A percentile compares a stretch with the other conserved stretches of the same genome.
Evolutionary conservation across 2,113 vertebrate genomes (phyloP).

Genomic region (Cyphomyrus plagiostoma): DNA sequence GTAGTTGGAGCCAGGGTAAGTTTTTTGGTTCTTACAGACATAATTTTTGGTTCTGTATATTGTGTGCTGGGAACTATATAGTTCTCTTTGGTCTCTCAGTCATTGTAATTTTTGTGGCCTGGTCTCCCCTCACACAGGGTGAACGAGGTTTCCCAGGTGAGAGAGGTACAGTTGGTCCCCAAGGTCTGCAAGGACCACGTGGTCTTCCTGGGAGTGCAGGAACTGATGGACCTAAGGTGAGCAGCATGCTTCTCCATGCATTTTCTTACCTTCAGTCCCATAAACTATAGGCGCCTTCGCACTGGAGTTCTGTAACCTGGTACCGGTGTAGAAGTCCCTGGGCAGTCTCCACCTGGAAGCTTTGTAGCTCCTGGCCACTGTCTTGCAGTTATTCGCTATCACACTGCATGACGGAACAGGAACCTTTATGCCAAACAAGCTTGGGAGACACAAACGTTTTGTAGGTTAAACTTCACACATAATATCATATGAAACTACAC

Average conservation of each 20-base stretch:
- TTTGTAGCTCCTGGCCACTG: background rate
- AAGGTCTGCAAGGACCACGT: slow-evolving; percentile 85
- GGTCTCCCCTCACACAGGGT: slow-evolving; percentile 59
- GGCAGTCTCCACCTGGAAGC: background rate
- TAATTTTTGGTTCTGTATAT: background rate
- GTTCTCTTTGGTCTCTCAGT: background rate
- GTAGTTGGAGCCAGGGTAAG: slow-evolving; percentile 85
- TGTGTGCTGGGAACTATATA: background rate
- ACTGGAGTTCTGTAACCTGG: background rate
- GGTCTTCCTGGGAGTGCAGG: slow-evolving; percentile 94
- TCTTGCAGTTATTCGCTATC: background rate
- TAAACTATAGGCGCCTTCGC: background rate
- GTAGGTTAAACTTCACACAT: background rate
- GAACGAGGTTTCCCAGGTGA: slow-evolving; percentile 96
- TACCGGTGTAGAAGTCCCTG: background rate
- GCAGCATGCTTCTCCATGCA: slow-evolving; percentile 8
- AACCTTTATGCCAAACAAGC: background rate
- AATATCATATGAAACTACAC: background rate
- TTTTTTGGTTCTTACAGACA: slow-evolving; percentile 27
- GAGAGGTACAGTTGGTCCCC: slow-evolving; percentile 80
- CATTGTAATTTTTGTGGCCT: background rate
- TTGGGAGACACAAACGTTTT: background rate
- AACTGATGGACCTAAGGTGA: slow-evolving; percentile 91
- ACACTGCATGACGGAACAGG: background rate
- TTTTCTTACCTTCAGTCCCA: background rate